Base-by-base conservation (phyloP, 2,797 vertebrate genomes). In the Champsocephalus esox region DNA sequence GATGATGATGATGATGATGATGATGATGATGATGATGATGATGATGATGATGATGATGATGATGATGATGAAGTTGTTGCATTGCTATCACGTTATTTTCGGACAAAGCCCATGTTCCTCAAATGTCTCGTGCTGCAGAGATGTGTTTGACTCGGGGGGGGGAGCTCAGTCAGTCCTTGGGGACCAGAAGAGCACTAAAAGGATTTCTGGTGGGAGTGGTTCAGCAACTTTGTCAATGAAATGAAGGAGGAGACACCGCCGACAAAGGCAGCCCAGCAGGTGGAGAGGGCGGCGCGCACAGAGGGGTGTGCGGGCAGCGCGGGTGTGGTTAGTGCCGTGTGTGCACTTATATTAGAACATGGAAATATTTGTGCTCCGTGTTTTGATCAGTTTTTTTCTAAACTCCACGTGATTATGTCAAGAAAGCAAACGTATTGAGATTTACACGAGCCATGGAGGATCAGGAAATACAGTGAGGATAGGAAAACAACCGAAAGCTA, bases 251-350 rank as follows among this genome's bases (percentile, higher is more conserved):
- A 73, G 80, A 83, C 89, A 89, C 75, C 28, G 46, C 73, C 13
- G 93, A 99, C 96, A 98, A 98, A 95, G 87, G 93, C 89, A 56
- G 94, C 91, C 81, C 94, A 97, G 96, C 97, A 99, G 97, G 97
- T 99, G 97, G 96, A 95, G 94, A 93, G 94, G 94, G 93, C 91
- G 90, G 94, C 91, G 91, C 93, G 2, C 32, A 32, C 3, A 21
- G 50, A 73, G 73, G 56, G 72, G 67, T 56, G 73, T 45, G 38
- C 66, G 61, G 81, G 58, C 59, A 61, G 69, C 43, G 54, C 1
- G 1, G 21, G 17, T 44, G n/a, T 24, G 52, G n/a, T 19, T 32
- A n/a, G 19, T 44, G 48, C 61, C 9, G 3, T 41, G 51, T 57
- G 19, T 21, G 55, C 16, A 2, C 12, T 34, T 44, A 28, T 67